Base-by-base conservation (phyloP, 2,888 invertebrate species). In the Idaea dimidiata region DNA sequence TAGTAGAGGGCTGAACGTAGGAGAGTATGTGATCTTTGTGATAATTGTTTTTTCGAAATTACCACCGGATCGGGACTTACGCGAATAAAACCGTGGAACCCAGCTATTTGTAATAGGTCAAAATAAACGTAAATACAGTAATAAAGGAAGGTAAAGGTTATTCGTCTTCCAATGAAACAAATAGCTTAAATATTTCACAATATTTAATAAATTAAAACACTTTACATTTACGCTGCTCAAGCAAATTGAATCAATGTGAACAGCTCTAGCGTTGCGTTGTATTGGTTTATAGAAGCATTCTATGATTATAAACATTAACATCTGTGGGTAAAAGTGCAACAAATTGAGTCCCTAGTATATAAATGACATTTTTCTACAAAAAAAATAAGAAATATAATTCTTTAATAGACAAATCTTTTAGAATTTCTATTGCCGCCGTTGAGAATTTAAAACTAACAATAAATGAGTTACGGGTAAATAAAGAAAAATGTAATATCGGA, bases 181-280 rank as follows among this genome's bases (percentile, higher is more conserved):
- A 43, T 14, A 43, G 43, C 14, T 43, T 43, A 43, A 43, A 63
- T 72, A 72, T 67, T 74, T 82, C 79, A 86, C 81, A 80, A 78
- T 83, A 80, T 88, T 87, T 88, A 85, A 86, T 87, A 89, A 89
- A 88, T 85, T 24, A 88, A 88, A 88, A 76, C 72, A 77, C 79
- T 77, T 84, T 86, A 88, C 85, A 85, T 78, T 80, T 74, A 86
- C 76, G 82, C 79, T 76, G 88, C 84, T 79, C 77, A 90, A 90
- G 91, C 91, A 83, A 76, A 68, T 74, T 77, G 76, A 75, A 72
- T 81, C 75, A 73, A 76, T 83, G 84, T 77, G 78, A 80, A 80
- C 80, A 83, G 84, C 83, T 77, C 76, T 82, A 84, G 84, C 86
- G 73, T 76, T 63, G 67, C 18, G 0, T 17, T 56, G 56, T 17